Percentiles rank a stretch among this genome's conserved stretches.
Evolutionary conservation across 1,140 invertebrate species (phyloP).

Genomic region (Drosophila virilis): DNA sequence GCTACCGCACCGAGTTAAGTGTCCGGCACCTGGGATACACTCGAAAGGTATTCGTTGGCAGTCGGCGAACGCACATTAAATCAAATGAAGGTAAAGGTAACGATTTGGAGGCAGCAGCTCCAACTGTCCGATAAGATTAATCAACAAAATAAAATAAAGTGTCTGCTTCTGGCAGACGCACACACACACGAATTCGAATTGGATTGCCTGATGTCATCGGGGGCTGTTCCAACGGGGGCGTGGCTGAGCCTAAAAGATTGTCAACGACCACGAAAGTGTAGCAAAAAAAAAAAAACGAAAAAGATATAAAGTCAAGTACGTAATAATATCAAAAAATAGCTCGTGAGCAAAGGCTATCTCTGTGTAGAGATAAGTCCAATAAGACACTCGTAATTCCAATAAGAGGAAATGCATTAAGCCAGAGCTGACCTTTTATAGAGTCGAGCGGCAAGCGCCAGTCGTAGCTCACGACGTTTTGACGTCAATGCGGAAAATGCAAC

Average conservation of each 20-base stretch:
- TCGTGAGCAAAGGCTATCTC: conserved; percentile 21
- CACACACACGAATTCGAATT: conserved; percentile 34
- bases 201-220: conserved; percentile 67
- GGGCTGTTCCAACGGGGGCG: neutral
- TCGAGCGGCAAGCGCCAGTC: conserved; percentile 14
- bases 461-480: conserved; percentile 57
- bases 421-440: conserved; percentile 66
- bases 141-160: conserved; percentile 16
- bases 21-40: conserved; percentile 29
- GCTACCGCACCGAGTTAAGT: conserved; percentile 24
- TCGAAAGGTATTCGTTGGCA: conserved; percentile 25
- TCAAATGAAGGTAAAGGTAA: conserved; percentile 48
- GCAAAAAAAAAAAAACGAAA: conserved; percentile 23
- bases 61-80: conserved; percentile 21
- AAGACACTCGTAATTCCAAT: conserved; percentile 9
- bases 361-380: conserved; percentile 52
- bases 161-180: conserved; percentile 8
- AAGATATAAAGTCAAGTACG: conserved; percentile 19
- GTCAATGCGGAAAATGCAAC: conserved; percentile 74
- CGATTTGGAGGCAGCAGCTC: conserved; percentile 18
- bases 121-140: conserved; percentile 80
- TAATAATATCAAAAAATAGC: conserved; percentile 40
- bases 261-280: conserved; percentile 41
- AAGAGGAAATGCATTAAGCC: conserved; percentile 14
- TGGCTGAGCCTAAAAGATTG: conserved; percentile 30